These are phyloP conservation scores for Lineus longissimus DNA, from an alignment of 1,140 invertebrate genomes.

Conservation along the genomic window DNA sequence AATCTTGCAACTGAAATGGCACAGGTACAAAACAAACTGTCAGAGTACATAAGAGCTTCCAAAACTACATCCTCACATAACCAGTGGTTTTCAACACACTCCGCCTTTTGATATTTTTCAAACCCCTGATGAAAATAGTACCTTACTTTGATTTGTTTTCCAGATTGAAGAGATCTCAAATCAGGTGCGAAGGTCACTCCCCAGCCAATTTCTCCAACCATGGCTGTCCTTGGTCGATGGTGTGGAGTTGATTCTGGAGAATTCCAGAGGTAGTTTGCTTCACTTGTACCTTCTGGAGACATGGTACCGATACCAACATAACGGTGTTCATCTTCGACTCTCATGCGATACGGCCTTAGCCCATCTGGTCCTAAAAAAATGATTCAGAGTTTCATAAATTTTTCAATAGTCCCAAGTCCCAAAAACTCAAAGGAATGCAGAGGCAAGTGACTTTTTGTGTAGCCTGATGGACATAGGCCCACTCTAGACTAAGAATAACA, in stretches of 20 bases:
- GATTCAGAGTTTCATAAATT: background rate
- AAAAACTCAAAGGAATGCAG: background rate
- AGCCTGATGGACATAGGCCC: background rate
- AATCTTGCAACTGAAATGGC: slow-evolving; percentile 28
- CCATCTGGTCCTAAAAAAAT: slow-evolving; percentile 31
- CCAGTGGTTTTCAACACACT: too few relatives aligned
- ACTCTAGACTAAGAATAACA: background rate
- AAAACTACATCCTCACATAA: too few relatives aligned
- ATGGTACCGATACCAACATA: slow-evolving; percentile 26
- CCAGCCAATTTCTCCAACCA: slow-evolving; percentile 34
- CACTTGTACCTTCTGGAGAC: slow-evolving; percentile 24
- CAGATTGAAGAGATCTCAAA: slow-evolving; percentile 17
- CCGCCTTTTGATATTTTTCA: background rate
- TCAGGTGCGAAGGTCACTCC: slow-evolving; percentile 17
- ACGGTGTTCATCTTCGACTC: slow-evolving; percentile 21
- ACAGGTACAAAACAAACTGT: too few relatives aligned
- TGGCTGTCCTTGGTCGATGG: slow-evolving; percentile 19
- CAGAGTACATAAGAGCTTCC: too few relatives aligned
- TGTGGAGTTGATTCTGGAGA: slow-evolving; percentile 23
- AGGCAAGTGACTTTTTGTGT: background rate
- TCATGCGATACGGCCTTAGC: slow-evolving; percentile 23
- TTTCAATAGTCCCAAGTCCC: background rate
- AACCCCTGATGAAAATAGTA: background rate
- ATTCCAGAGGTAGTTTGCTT: slow-evolving; percentile 31
- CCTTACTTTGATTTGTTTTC: slow-evolving; percentile 30